These are phyloP conservation scores for Pantherophis alleghaniensis DNA, from an alignment of 2,797 vertebrate species.

Conservation along the genomic window DNA sequence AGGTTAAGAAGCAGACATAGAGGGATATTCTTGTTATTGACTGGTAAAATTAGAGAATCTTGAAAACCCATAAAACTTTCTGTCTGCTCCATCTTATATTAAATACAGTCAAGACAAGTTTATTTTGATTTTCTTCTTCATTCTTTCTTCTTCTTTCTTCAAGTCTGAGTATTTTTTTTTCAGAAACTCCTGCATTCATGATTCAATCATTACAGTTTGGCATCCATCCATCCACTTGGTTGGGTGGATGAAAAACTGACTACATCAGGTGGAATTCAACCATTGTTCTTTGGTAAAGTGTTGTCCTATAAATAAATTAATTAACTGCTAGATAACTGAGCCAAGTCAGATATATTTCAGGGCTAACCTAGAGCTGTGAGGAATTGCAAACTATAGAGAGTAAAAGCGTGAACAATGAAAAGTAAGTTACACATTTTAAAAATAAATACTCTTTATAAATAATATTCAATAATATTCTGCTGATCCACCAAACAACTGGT, in stretches of 20 bases:
- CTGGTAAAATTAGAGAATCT: not conserved
- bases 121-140: not conserved
- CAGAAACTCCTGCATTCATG: not conserved
- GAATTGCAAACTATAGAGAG: not conserved
- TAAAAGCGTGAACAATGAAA: not conserved
- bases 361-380: not conserved
- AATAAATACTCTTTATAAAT: not conserved
- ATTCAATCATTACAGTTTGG: not conserved
- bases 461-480: not conserved
- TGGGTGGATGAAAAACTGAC: not conserved
- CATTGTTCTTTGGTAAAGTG: not conserved
- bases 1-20: not conserved
- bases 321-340: not conserved
- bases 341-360: not conserved
- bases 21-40: not conserved
- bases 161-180: not conserved
- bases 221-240: not conserved
- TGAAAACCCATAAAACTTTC: not conserved
- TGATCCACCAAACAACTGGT: not conserved
- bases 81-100: not conserved
- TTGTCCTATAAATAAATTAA: not conserved
- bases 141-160: not conserved
- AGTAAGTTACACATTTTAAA: not conserved
- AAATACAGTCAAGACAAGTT: not conserved
- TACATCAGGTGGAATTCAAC: no score